These are phyloP conservation scores for Xestia xanthographa DNA, from an alignment of 2,888 invertebrate species.

Conservation along the genomic window DNA sequence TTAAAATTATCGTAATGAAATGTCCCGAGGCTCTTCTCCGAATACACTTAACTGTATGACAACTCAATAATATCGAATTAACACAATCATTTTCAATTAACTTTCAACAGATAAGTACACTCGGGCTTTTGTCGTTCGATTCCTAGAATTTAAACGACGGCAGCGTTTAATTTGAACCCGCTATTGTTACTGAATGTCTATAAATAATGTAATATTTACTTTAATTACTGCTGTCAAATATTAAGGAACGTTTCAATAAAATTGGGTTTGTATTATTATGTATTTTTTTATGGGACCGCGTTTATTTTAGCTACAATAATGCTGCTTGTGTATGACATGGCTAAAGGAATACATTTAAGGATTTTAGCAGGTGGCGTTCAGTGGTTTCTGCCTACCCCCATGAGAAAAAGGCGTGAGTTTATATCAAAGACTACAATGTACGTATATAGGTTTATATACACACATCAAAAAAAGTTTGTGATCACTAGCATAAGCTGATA, in stretches of 20 bases:
- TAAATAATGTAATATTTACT: constrained; percentile 23
- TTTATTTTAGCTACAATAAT: background rate
- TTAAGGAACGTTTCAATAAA: background rate
- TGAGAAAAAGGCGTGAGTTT: background rate
- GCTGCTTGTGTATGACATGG: background rate
- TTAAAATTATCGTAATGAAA: constrained; percentile 2
- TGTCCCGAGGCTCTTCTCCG: constrained; percentile 1
- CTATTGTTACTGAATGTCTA: constrained; percentile 21
- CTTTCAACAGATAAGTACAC: constrained; percentile 21
- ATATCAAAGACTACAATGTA: too few relatives aligned
- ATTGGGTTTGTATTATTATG: background rate
- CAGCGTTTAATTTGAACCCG: constrained; percentile 24
- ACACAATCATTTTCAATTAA: constrained; percentile 44
- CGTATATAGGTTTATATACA: too few relatives aligned
- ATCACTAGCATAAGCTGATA: too few relatives aligned
- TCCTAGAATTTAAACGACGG: constrained; percentile 29
- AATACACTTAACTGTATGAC: constrained; percentile 26
- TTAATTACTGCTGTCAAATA: constrained; percentile 19
- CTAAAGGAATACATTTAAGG: background rate
- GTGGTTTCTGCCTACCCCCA: background rate
- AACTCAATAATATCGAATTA: constrained; percentile 44
- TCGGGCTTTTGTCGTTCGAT: constrained; percentile 22
- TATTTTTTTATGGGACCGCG: background rate
- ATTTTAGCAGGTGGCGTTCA: background rate
- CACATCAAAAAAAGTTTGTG: too few relatives aligned